Conservation (phyloP, 2,797 vertebrate species). For the Somateria mollissima region DNA sequence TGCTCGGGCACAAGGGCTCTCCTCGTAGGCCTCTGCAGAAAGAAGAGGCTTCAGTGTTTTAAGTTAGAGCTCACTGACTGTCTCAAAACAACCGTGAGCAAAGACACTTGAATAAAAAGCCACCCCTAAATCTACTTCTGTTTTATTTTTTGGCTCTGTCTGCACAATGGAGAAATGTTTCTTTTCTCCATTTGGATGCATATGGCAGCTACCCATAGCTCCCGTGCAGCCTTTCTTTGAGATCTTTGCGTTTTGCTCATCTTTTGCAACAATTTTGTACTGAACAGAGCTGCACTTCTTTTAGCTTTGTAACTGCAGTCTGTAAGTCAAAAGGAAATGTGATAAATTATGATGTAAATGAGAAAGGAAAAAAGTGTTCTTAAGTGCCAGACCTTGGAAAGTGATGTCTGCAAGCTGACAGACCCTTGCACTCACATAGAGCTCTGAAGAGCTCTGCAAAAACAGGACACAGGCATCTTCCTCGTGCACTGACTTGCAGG, state of each 20-base stretch:
- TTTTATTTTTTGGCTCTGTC: neutral
- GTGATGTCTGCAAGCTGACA: constrained; percentile 20
- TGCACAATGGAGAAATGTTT: neutral
- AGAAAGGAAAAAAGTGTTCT: constrained; percentile 10
- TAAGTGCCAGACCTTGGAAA: neutral
- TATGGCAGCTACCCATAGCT: neutral
- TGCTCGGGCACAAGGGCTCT: neutral
- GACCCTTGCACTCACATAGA: neutral
- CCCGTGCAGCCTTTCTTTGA: neutral
- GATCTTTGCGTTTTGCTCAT: neutral
- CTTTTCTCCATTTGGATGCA: neutral
- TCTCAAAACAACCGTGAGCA: neutral
- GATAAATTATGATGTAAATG: constrained; percentile 30
- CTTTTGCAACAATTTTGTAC: neutral
- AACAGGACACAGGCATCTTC: neutral
- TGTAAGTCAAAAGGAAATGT: constrained; percentile 34
- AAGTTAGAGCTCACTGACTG: neutral
- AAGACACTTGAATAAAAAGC: neutral
- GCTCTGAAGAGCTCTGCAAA: neutral
- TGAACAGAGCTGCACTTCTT: neutral
- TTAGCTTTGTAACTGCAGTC: neutral
- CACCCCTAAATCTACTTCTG: neutral
- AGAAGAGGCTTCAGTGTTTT: neutral
- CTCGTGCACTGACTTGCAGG: fast-evolving
- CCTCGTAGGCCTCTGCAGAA: neutral